Evolutionary conservation across 2,113 vertebrate genomes (phyloP), one percentile per base, ranked within the genome.

Genomic region (Phocoena sinus): DNA sequence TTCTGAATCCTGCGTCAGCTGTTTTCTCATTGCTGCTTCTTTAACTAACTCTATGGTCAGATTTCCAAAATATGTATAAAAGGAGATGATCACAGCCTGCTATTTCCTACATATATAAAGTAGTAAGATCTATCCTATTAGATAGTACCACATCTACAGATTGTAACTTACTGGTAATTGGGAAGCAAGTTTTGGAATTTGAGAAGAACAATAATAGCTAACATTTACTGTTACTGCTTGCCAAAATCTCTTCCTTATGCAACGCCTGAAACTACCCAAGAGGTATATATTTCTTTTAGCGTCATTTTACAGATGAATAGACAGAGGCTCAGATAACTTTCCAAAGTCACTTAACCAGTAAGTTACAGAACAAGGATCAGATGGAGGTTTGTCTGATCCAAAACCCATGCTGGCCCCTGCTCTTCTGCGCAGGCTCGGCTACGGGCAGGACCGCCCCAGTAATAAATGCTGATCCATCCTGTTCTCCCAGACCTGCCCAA

Each of bases 301-400:
- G 13, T 81, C 38, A 20, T 86, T 74, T 92, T 89, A 84, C 47
- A 77, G 65, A n/a, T 25, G 38, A 67, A 73, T 15, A 38, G 15
- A 73, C 38, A 86, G 70, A 92, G 63, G n/a, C 18, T 88, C 38
- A 10, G 25, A 53, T 74, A 62, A 67, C n/a, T 56, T 89, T 91
- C 71, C 58, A 8, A 18, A 53, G 76, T 70, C 65, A 26, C 2
- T 26, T 53, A 83, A 41, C 60, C 50, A 36, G 10, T 50, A 23
- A 63, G 38, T 41, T 65, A 38, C 36, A 80, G 86, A 74, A 47
- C 18, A 58, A 86, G 56, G 11, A 68, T 83, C 47, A 25, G 41
- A 17, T 31, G 0, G 7, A 77, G 25, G 26, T 58, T 47, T 15
- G 82, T 58, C 86, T 63, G 15, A 28, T 56, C n/a, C 31, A 2